These are phyloP conservation scores for Cyrtonyx montezumae DNA, from an alignment of 2,113 vertebrate species.

Conservation along the genomic window DNA sequence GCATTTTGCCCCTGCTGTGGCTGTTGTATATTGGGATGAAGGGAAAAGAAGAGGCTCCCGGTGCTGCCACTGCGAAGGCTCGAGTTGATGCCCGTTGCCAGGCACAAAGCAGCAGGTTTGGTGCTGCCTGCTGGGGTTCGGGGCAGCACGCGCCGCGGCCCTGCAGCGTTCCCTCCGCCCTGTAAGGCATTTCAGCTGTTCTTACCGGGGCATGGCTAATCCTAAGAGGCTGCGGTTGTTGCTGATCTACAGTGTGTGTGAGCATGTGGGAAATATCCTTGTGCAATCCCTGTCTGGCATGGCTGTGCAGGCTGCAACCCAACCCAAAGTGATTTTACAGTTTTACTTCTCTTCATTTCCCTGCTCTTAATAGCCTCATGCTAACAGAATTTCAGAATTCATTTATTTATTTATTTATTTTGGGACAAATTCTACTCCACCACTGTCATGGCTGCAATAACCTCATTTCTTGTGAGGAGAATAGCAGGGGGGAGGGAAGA, in stretches of 20 bases:
- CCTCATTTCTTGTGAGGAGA: neutral
- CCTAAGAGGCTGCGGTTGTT: neutral
- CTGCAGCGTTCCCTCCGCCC: fast-evolving
- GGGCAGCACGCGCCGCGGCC: fast-evolving
- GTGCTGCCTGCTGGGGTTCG: neutral
- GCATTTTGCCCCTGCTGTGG: neutral
- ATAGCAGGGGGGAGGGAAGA: neutral
- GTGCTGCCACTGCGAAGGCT: too few species aligned
- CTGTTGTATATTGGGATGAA: too few species aligned
- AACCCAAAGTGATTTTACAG: neutral
- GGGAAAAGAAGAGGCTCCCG: neutral
- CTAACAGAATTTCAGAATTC: neutral
- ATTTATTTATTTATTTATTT: neutral
- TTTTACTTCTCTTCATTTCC: neutral
- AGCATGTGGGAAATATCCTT: neutral
- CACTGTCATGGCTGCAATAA: neutral
- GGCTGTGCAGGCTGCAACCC: fast-evolving
- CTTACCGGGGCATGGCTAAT: neutral
- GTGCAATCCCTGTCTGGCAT: neutral
- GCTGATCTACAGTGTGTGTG: neutral
- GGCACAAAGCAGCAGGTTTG: fast-evolving
- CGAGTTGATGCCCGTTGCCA: fast-evolving
- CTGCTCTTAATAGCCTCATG: neutral
- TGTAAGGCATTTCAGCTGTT: neutral
- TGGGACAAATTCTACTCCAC: neutral